Evolutionary conservation across 2,113 vertebrate species (phyloP).

Genomic region (Scophthalmus maximus): DNA sequence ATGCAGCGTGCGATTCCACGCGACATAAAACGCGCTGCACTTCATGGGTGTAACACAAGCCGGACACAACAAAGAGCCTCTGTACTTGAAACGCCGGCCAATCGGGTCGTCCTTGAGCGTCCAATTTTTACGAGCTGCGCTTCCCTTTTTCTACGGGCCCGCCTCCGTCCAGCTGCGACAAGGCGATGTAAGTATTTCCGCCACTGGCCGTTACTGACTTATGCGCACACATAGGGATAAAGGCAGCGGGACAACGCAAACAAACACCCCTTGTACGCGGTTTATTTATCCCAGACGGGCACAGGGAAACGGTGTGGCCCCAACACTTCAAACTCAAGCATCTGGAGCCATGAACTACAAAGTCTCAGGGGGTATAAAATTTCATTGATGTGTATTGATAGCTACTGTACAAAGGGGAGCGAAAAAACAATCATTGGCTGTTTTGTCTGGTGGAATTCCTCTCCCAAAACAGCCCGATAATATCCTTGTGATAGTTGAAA

Average conservation of each 20-base stretch:
- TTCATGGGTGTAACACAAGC: no score
- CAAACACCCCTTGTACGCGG: slow-evolving; percentile 58
- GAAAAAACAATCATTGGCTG: slow-evolving; percentile 70
- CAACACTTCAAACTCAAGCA: slow-evolving; percentile 58
- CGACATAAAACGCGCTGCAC: no score
- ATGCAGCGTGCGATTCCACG: no score
- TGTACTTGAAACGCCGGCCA: slow-evolving; percentile 12
- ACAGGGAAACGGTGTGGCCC: slow-evolving; percentile 36
- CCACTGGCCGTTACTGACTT: no score
- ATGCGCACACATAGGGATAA: slow-evolving; percentile 37
- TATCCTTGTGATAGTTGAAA: slow-evolving; percentile 51
- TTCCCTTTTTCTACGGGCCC: slow-evolving; percentile 9
- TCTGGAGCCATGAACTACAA: slow-evolving; percentile 41
- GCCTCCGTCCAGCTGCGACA: background rate
- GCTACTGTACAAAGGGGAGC: slow-evolving; percentile 64
- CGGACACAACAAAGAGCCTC: slow-evolving; percentile 28
- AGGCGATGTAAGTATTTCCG: slow-evolving; percentile 12
- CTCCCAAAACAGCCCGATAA: slow-evolving; percentile 55
- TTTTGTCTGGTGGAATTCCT: slow-evolving; percentile 75
- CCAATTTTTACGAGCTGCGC: slow-evolving; percentile 16
- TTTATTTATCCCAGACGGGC: slow-evolving; percentile 64
- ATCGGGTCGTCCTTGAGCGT: no score
- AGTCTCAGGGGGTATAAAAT: slow-evolving; percentile 23
- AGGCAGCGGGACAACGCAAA: slow-evolving; percentile 42
- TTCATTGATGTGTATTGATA: slow-evolving; percentile 76